A percentile compares a stretch with the other conserved stretches of the same genome.
These are phyloP conservation scores for Syngnathus typhle DNA, from an alignment of 2,113 vertebrate species.

Conservation along the genomic window DNA sequence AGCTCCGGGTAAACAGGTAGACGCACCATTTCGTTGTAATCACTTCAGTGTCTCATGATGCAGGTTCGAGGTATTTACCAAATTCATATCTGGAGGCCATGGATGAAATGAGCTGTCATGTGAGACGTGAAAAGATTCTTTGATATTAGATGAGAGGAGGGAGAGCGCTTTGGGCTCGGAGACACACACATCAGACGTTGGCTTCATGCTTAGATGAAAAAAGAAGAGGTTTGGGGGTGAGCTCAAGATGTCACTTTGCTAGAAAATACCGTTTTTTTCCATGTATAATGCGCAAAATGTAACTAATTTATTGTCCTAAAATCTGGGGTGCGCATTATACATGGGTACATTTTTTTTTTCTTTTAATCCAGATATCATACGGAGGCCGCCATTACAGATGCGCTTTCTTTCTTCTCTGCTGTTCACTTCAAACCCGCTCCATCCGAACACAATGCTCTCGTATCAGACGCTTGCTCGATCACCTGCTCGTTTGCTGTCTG, in stretches of 20 bases:
- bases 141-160: conserved; percentile 69
- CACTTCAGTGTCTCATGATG: background rate
- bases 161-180: conserved; percentile 25
- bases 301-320: too few relatives aligned
- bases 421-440: too few relatives aligned
- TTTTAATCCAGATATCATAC: too few relatives aligned
- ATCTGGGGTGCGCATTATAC: too few relatives aligned
- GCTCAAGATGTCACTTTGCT: conserved; percentile 12
- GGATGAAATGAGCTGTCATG: conserved; percentile 62
- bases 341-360: too few relatives aligned
- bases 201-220: conserved; percentile 32
- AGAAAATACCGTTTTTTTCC: too few relatives aligned
- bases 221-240: conserved; percentile 5
- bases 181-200: conserved; percentile 1
- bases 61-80: conserved; percentile 35
- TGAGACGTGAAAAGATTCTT: conserved; percentile 66
- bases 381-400: too few relatives aligned
- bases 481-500: too few relatives aligned
- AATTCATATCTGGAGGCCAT: conserved; percentile 62
- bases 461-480: too few relatives aligned
- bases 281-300: too few relatives aligned
- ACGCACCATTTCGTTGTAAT: conserved; percentile 10
- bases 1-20: background rate
- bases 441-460: too few relatives aligned
- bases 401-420: too few relatives aligned